A percentile compares a stretch with the other conserved stretches of the same genome.
Evolutionary conservation across 2,113 vertebrate species (phyloP).

Genomic region (Pheucticus melanocephalus): DNA sequence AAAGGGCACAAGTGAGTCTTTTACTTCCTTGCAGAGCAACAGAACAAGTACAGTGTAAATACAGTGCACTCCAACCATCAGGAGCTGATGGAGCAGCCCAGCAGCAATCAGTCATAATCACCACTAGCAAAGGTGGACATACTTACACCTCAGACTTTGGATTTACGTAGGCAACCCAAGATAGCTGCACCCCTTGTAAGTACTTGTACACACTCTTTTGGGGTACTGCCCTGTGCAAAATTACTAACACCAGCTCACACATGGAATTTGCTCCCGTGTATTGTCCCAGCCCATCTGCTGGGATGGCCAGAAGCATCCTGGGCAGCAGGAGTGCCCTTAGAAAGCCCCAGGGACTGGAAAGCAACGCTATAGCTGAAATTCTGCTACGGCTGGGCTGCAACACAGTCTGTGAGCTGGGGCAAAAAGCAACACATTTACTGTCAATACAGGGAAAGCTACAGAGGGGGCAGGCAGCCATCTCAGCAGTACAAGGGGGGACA

Average conservation of each 20-base stretch:
- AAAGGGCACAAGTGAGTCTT: neutral
- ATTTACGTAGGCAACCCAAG: neutral
- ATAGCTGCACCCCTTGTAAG: neutral
- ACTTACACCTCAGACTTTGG: neutral
- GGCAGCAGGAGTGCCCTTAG: neutral
- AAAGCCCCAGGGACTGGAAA: neutral
- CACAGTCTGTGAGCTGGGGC: neutral
- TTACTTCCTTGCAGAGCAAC: neutral
- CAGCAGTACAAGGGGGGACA: constrained; percentile 46
- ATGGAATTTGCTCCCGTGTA: neutral
- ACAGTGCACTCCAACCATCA: neutral
- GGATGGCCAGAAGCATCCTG: neutral
- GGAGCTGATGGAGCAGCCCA: constrained; percentile 37
- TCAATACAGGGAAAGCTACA: constrained; percentile 24
- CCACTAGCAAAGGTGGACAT: neutral
- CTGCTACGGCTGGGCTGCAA: constrained; percentile 13
- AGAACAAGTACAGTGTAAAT: neutral
- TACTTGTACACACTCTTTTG: neutral
- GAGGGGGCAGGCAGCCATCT: constrained; percentile 47
- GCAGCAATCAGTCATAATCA: neutral
- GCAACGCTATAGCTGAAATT: neutral
- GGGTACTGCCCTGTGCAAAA: neutral
- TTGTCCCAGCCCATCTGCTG: neutral
- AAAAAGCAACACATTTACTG: constrained; percentile 6
- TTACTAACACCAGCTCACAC: neutral